Evolutionary conservation across 2,888 invertebrate genomes (phyloP).

Genomic region (Sepiola atlantica): DNA sequence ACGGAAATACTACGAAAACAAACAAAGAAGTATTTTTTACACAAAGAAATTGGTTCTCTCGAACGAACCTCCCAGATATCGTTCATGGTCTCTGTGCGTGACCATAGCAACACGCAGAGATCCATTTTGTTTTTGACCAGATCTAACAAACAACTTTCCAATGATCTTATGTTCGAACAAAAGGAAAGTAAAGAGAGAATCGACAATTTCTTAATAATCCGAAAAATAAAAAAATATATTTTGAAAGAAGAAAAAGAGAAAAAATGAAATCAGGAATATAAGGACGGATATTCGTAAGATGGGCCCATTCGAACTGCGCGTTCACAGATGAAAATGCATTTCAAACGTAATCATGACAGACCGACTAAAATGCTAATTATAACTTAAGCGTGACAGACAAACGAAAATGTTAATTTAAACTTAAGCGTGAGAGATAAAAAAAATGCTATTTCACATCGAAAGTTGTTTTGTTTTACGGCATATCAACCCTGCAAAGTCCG

Average conservation of each 20-base stretch:
- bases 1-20: not conserved
- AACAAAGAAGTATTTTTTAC: not conserved
- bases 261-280: not conserved
- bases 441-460: too few relatives aligned
- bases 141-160: not conserved
- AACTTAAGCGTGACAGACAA: too few relatives aligned
- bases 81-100: not conserved
- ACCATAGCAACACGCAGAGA: not conserved
- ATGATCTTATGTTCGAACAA: not conserved
- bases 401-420: too few relatives aligned
- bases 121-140: not conserved
- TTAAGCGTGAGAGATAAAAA: too few relatives aligned
- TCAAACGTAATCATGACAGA: too few relatives aligned
- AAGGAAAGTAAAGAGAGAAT: not conserved
- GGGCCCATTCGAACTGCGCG: too few relatives aligned
- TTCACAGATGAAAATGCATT: too few relatives aligned
- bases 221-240: not conserved
- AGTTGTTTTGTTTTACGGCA: too few relatives aligned
- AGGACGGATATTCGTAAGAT: not conserved
- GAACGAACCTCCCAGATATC: not conserved
- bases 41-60: not conserved
- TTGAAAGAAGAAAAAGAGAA: not conserved
- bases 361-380: too few relatives aligned
- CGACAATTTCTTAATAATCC: not conserved
- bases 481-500: too few relatives aligned